Evolutionary conservation across 2,797 vertebrate species (phyloP).

Genomic region (Epinephelus awoara): DNA sequence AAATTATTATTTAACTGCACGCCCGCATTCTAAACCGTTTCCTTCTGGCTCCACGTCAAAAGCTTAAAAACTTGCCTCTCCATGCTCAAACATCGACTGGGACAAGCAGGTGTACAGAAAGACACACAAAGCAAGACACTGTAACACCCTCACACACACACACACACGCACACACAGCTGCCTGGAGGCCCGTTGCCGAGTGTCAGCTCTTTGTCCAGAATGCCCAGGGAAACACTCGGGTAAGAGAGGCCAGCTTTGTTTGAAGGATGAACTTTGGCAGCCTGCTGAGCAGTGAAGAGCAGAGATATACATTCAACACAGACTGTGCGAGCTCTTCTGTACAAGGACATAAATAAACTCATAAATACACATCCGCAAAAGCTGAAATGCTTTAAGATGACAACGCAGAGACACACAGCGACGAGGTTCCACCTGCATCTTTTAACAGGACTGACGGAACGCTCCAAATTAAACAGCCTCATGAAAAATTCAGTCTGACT

Average conservation of each 20-base stretch:
- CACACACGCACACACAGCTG: slow-evolving; percentile 54
- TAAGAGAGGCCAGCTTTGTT: slow-evolving; percentile 62
- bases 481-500: slow-evolving; percentile 57
- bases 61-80: slow-evolving; percentile 60
- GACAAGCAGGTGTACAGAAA: slow-evolving; percentile 55
- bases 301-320: slow-evolving; percentile 37
- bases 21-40: slow-evolving; percentile 52
- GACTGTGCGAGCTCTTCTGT: slow-evolving; percentile 4
- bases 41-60: slow-evolving; percentile 64
- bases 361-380: not conserved
- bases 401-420: not conserved
- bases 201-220: slow-evolving; percentile 74
- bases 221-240: slow-evolving; percentile 65
- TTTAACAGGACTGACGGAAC: slow-evolving; percentile 38
- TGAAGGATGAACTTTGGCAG: slow-evolving; percentile 73
- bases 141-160: slow-evolving; percentile 34
- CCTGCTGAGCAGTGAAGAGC: slow-evolving; percentile 62
- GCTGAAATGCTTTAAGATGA: slow-evolving; percentile 9
- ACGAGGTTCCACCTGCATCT: slow-evolving; percentile 48
- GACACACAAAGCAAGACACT: slow-evolving; percentile 45
- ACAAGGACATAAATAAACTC: slow-evolving; percentile 1
- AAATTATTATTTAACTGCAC: slow-evolving; percentile 64
- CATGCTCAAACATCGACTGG: slow-evolving; percentile 38
- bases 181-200: slow-evolving; percentile 62
- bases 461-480: slow-evolving; percentile 58